Conservation (phyloP, 2,888 invertebrate genomes). For the Brenthis hecate region DNA sequence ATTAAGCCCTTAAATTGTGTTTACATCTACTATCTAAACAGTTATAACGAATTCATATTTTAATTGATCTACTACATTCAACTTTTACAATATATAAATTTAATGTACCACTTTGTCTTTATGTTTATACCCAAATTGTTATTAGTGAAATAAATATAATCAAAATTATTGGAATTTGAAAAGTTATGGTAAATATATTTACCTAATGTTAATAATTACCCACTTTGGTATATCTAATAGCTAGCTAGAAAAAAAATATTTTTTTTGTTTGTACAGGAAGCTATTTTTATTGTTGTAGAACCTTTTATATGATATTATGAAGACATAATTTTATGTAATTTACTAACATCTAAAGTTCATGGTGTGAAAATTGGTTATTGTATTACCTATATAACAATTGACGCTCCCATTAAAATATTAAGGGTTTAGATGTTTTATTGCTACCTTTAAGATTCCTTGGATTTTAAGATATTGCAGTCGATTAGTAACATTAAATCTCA, state of each 20-base stretch:
- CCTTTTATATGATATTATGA: no score
- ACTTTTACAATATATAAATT: slow-evolving; percentile 2
- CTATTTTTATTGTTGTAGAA: no score
- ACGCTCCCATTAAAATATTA: not conserved
- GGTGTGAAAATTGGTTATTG: slow-evolving; percentile 11
- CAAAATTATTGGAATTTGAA: no score
- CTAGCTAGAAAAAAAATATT: no score
- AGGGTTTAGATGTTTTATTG: not conserved
- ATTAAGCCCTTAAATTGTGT: slow-evolving; percentile 4
- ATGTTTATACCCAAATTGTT: no score
- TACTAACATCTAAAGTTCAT: slow-evolving; percentile 7
- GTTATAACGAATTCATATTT: slow-evolving; percentile 9
- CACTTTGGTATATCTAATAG: no score
- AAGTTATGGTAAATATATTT: no score
- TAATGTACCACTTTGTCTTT: not conserved
- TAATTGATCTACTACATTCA: slow-evolving; percentile 7
- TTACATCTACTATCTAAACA: not conserved
- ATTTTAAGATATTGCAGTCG: slow-evolving; percentile 15
- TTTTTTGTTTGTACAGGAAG: no score
- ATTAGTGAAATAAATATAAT: no score
- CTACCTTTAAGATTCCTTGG: not conserved
- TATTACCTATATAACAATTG: no score
- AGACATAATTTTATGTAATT: no score
- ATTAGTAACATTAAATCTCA: slow-evolving; percentile 29
- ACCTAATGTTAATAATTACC: no score